These are phyloP conservation scores for Struthidea cinerea DNA, from an alignment of 2,113 vertebrate genomes.

Conservation along the genomic window DNA sequence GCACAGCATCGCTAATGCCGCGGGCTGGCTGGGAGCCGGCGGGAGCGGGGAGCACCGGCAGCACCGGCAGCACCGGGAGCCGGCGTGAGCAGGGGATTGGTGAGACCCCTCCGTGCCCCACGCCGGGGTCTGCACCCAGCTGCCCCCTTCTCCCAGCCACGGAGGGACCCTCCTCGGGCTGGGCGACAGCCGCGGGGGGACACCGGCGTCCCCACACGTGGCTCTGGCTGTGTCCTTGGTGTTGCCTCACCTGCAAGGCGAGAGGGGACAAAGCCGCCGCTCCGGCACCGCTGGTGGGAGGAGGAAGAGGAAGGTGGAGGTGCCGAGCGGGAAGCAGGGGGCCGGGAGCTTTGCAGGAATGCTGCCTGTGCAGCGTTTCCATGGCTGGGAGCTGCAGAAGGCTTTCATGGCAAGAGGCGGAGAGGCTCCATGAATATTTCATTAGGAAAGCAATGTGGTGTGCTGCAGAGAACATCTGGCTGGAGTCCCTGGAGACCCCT, in stretches of 20 bases:
- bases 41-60: neutral
- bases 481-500: constrained; percentile 66
- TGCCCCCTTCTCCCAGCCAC: neutral
- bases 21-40: neutral
- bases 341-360: constrained; percentile 13
- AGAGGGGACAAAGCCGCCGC: neutral
- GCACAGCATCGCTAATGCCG: constrained; percentile 42
- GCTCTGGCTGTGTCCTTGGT: neutral
- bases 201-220: neutral
- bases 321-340: neutral
- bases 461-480: constrained; percentile 72
- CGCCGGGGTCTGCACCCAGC: neutral
- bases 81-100: neutral
- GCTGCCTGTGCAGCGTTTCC: neutral
- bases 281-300: neutral
- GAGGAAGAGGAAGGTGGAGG: neutral
- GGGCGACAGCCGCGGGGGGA: accelerated
- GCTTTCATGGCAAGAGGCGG: constrained; percentile 58
- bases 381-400: constrained; percentile 33
- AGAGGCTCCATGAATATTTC: constrained; percentile 67
- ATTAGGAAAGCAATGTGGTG: constrained; percentile 58
- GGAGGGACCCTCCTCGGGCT: accelerated
- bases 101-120: neutral
- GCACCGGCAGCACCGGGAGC: neutral
- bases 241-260: accelerated